phyloP scores from a whole-genome alignment of 2,797 vertebrate genomes.

The Fringilla coelebs region DNA sequence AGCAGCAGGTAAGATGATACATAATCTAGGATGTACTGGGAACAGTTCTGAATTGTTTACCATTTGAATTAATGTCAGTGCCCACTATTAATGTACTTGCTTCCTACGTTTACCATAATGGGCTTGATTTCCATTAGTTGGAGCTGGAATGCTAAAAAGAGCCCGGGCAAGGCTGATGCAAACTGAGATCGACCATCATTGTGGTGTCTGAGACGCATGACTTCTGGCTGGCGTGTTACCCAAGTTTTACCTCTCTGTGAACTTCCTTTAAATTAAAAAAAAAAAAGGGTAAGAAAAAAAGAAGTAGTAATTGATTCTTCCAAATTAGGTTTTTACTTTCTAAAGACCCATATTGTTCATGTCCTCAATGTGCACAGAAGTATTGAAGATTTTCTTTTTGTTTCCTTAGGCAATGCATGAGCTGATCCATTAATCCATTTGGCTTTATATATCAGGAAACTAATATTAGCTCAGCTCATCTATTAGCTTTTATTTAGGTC shows the following conservation, averaged over 20 bases:
- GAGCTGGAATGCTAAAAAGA: slow-evolving; percentile 49
- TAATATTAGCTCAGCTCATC: slow-evolving; percentile 72
- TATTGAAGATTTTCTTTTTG: slow-evolving; percentile 79
- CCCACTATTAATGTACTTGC: slow-evolving; percentile 62
- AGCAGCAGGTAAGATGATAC: slow-evolving; percentile 26
- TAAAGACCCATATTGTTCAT: slow-evolving; percentile 74
- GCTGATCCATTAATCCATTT: slow-evolving; percentile 78
- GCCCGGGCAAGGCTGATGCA: slow-evolving; percentile 46
- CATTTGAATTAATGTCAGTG: slow-evolving; percentile 57
- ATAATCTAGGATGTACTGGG: neutral
- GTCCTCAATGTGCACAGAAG: slow-evolving; percentile 73
- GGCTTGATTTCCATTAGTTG: slow-evolving; percentile 65
- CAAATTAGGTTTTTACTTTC: slow-evolving; percentile 78
- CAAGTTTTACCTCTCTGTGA: slow-evolving; percentile 69
- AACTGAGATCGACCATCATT: slow-evolving; percentile 24
- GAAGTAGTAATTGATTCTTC: slow-evolving; percentile 74
- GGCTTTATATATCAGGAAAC: slow-evolving; percentile 79
- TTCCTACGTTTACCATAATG: slow-evolving; percentile 61
- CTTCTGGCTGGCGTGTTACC: slow-evolving; percentile 9
- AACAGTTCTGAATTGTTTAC: slow-evolving; percentile 62
- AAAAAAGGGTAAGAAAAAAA: neutral
- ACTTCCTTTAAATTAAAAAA: slow-evolving; percentile 55
- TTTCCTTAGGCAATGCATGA: slow-evolving; percentile 76
- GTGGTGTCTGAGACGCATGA: neutral
- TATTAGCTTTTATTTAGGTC: slow-evolving; percentile 48